Percentiles rank a stretch among this genome's conserved stretches.
phyloP scores from a whole-genome alignment of 1,140 invertebrate species.

The Centruroides sculpturatus region DNA sequence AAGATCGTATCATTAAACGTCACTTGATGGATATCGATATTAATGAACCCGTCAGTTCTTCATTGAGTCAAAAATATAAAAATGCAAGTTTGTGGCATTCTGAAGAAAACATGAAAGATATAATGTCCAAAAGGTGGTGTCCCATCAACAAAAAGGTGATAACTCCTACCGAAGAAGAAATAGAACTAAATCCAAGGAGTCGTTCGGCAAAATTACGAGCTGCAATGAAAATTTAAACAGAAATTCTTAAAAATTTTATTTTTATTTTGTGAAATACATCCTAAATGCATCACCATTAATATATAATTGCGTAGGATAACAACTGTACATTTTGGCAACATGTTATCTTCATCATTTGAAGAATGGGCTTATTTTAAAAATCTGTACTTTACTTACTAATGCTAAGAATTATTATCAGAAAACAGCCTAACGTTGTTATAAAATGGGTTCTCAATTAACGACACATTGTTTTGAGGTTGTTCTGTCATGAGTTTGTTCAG shows the following conservation, averaged over 20 bases:
- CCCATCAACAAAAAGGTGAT: constrained; percentile 67
- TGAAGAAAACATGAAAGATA: constrained; percentile 39
- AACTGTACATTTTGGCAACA: background rate
- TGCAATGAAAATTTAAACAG: constrained; percentile 41
- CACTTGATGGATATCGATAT: constrained; percentile 63
- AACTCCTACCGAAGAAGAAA: constrained; percentile 51
- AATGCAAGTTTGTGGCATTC: constrained; percentile 25
- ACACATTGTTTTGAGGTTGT: too few relatives aligned
- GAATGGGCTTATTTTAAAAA: too few relatives aligned
- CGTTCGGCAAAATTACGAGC: constrained; percentile 77
- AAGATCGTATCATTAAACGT: constrained; percentile 88
- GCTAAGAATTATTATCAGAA: too few relatives aligned
- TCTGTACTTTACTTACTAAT: too few relatives aligned
- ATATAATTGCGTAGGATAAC: background rate
- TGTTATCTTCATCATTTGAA: too few relatives aligned
- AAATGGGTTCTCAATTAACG: too few relatives aligned
- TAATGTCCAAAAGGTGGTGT: constrained; percentile 52
- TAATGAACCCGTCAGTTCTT: constrained; percentile 30
- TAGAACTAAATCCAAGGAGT: constrained; percentile 61
- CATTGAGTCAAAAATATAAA: constrained; percentile 22
- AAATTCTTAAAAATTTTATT: background rate
- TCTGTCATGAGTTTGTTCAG: too few relatives aligned
- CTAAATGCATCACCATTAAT: background rate
- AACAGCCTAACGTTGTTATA: too few relatives aligned
- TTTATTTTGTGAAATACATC: background rate